phyloP scores from a whole-genome alignment of 2,888 invertebrate species.

The Scaptomyza flava region DNA sequence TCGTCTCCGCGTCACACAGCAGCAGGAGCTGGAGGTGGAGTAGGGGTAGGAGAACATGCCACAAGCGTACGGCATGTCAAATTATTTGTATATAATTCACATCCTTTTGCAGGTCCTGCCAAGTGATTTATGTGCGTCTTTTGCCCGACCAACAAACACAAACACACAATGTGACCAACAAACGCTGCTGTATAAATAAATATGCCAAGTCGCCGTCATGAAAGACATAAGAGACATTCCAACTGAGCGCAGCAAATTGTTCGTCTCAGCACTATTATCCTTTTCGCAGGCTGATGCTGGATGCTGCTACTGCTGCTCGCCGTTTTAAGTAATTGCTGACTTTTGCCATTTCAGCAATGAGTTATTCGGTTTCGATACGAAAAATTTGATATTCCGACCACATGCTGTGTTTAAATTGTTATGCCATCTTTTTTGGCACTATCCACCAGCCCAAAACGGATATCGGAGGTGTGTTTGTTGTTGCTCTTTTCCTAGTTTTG shows the following conservation, averaged over 20 bases:
- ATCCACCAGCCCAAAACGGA: constrained; percentile 9
- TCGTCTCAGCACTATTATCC: constrained; percentile 77
- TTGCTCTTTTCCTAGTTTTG: constrained; percentile 15
- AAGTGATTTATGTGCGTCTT: constrained; percentile 73
- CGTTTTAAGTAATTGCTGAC: constrained; percentile 78
- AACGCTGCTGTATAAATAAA: constrained; percentile 65
- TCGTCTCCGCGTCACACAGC: constrained; percentile 39
- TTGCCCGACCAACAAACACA: constrained; percentile 35
- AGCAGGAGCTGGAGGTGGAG: neutral
- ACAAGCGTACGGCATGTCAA: constrained; percentile 67
- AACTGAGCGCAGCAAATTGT: constrained; percentile 62
- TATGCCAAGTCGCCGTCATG: constrained; percentile 44
- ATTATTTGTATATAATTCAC: constrained; percentile 81
- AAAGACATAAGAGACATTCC: constrained; percentile 49
- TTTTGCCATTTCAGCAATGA: constrained; percentile 68
- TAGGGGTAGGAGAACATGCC: constrained; percentile 12
- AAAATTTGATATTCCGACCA: constrained; percentile 83
- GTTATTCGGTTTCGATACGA: constrained; percentile 78
- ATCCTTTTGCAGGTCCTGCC: constrained; percentile 67
- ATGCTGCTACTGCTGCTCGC: constrained; percentile 12
- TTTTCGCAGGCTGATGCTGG: constrained; percentile 48
- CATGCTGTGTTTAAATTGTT: constrained; percentile 83
- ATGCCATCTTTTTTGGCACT: constrained; percentile 59
- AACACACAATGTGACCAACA: constrained; percentile 40
- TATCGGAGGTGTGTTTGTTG: constrained; percentile 33